Evolutionary conservation across 2,113 vertebrate genomes (phyloP), one percentile per base, ranked within the genome.

Genomic region (Scalopus aquaticus): DNA sequence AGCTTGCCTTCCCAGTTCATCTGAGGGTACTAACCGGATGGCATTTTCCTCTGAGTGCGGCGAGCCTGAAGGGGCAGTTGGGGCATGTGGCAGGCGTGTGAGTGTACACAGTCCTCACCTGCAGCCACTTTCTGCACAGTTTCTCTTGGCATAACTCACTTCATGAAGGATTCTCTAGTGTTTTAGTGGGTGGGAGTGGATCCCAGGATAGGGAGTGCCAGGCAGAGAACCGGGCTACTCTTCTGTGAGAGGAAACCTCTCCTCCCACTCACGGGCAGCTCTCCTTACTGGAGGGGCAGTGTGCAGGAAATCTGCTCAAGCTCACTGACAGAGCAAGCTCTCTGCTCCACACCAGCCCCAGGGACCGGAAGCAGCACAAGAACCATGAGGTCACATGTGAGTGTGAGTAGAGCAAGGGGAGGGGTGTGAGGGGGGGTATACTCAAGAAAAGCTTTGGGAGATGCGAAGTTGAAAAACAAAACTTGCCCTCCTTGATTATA

Each of bases 1-100:
- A 88, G 46, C 54, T 88, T 70, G 95, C 72, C 81, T 95, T 74
- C 56, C 49, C 24, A 32, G 96, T 95, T 97, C 96, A 95, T 95
- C 93, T 35, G 22, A 97, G 97, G 97, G 90, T 93, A 86, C 37
- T 37, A 28, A 88, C n/a, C 0, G 16, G 35, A 64, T 94, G 95
- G 76, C 56, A 78, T 80, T 90, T 92, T 82, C 77, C 74, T n/a
- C n/a, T 6, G 37, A 73, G 82, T 28, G 30, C 32, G 62, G 89
- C 37, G 37, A 64, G 69, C 24, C 58, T 5, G 20, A 49, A 44
- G 83, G 77, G 74, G 49, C 64, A 35, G 65, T 39, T 49, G 37
- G 2, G 46, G 79, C 10, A 17, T 10, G 49, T 9, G 7, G 12
- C 13, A 9, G 11, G 32, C 5, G 5, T 19, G 22, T 39, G 28